Conservation (phyloP, 2,888 invertebrate species). For the Suillia variegata region DNA sequence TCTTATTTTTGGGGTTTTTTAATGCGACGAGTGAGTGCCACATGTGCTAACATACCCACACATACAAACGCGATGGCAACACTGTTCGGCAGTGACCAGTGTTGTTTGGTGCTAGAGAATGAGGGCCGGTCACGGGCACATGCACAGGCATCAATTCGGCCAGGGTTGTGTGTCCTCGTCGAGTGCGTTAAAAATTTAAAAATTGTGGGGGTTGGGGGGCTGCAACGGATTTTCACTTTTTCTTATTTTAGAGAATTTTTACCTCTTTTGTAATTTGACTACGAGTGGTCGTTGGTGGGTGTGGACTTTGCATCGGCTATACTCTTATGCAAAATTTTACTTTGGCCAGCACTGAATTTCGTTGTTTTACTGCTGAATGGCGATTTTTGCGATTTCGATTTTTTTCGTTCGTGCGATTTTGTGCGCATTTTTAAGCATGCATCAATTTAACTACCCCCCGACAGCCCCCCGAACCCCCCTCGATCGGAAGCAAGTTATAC, state of each 20-base stretch:
- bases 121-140: not conserved
- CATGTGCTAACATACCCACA: not conserved
- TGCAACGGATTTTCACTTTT: not conserved
- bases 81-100: not conserved
- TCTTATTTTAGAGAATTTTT: not conserved
- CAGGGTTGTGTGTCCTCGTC: no score
- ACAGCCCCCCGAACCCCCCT: no score
- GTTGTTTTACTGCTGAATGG: not conserved
- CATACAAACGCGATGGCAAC: not conserved
- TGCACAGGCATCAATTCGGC: no score
- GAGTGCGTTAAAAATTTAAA: no score
- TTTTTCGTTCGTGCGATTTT: not conserved
- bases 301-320: not conserved
- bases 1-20: not conserved
- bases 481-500: no score
- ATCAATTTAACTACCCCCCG: slow-evolving; percentile 3
- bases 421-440: not conserved
- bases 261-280: no score
- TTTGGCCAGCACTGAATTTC: not conserved
- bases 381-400: not conserved
- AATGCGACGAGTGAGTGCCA: not conserved
- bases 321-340: not conserved
- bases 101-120: not conserved
- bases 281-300: no score
- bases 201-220: no score